Percentiles rank a stretch among this genome's conserved stretches.
These are phyloP conservation scores for Chlamydotis undulata DNA, from an alignment of 2,113 vertebrate species.

Conservation along the genomic window DNA sequence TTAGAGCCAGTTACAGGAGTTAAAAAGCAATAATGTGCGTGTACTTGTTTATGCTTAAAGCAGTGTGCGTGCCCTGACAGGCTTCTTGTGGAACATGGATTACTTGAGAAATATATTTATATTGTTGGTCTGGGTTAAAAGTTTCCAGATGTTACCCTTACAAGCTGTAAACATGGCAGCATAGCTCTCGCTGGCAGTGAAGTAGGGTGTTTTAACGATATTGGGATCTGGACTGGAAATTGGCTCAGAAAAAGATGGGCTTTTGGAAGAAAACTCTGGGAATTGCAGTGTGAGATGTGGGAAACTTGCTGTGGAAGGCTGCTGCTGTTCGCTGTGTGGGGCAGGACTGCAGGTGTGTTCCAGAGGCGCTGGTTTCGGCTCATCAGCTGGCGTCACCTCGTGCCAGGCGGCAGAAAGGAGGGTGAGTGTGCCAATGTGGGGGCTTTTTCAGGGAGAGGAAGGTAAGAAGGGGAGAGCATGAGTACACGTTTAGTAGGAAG, in stretches of 20 bases:
- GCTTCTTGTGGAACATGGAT: neutral
- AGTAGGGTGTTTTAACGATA: neutral
- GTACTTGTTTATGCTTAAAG: neutral
- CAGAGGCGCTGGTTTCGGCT: neutral
- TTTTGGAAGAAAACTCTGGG: neutral
- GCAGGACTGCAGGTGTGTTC: neutral
- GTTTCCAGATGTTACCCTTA: constrained; percentile 18
- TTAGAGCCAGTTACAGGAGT: neutral
- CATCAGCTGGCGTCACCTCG: neutral
- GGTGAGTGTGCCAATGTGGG: neutral
- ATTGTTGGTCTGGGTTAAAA: neutral
- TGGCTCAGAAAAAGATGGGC: neutral
- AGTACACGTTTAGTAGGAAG: neutral
- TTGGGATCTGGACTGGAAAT: neutral
- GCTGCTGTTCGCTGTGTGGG: neutral
- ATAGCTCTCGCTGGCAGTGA: neutral
- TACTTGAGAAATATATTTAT: constrained; percentile 21
- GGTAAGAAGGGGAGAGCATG: neutral
- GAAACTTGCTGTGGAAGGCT: neutral
- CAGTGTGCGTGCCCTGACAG: neutral
- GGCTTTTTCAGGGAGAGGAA: neutral
- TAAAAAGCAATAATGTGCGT: neutral
- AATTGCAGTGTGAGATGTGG: neutral
- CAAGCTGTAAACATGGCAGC: neutral
- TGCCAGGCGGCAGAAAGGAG: neutral